Evolutionary conservation across 1,140 invertebrate species (phyloP).

Genomic region (Araneus ventricosus): DNA sequence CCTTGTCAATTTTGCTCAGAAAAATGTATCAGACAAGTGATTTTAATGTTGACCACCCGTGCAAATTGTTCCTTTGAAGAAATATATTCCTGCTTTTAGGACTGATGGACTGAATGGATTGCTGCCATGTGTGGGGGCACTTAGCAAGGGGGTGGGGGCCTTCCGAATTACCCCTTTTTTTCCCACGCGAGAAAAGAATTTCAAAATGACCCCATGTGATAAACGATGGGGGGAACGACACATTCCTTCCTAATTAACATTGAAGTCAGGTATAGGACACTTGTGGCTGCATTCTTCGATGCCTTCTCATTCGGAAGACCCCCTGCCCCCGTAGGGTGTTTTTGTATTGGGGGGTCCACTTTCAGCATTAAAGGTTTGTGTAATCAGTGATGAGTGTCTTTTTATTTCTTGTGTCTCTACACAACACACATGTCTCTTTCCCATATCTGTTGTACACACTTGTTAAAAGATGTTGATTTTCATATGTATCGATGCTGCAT

Average conservation of each 20-base stretch:
- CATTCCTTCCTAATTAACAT: conserved; percentile 47
- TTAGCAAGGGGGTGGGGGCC: neutral
- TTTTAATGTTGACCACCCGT: conserved; percentile 71
- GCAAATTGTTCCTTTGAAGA: conserved; percentile 74
- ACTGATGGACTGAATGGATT: conserved; percentile 8
- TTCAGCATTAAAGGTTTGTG: conserved; percentile 75
- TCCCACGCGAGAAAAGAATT: neutral
- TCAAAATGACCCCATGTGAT: neutral
- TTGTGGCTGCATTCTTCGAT: conserved; percentile 43
- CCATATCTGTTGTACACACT: too few relatives aligned
- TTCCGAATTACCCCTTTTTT: neutral
- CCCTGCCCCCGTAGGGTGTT: conserved; percentile 35
- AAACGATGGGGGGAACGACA: neutral
- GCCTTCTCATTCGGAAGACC: conserved; percentile 39
- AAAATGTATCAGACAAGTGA: conserved; percentile 58
- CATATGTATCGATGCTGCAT: too few relatives aligned
- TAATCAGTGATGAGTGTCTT: conserved; percentile 45
- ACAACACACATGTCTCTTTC: neutral
- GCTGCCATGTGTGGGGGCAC: neutral
- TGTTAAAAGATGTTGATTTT: too few relatives aligned
- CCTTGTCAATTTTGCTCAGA: conserved; percentile 74
- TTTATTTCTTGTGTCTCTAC: conserved; percentile 39
- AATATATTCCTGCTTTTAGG: conserved; percentile 58
- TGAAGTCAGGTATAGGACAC: neutral
- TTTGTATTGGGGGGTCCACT: conserved; percentile 70